A percentile compares a stretch with the other conserved stretches of the same genome.
Conservation (phyloP, 2,797 vertebrate genomes). For the Okamejei kenojei region DNA sequence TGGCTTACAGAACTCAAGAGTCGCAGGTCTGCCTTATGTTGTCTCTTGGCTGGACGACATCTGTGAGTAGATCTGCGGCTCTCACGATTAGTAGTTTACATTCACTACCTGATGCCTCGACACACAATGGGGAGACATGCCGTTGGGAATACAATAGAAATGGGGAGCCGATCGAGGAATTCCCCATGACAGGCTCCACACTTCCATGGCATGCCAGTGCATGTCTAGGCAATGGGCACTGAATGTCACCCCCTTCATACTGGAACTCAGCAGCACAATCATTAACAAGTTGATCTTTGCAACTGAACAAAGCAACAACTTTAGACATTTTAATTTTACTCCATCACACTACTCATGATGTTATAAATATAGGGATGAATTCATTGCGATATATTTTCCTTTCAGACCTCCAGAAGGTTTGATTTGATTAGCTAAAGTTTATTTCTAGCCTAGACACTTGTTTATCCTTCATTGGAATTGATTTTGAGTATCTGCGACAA, state of each 20-base stretch:
- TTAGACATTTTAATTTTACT: background rate
- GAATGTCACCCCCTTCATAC: too few relatives aligned
- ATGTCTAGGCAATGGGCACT: too few relatives aligned
- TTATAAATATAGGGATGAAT: background rate
- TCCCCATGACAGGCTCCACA: too few relatives aligned
- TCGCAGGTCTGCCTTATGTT: background rate
- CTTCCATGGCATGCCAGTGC: too few relatives aligned
- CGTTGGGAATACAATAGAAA: background rate
- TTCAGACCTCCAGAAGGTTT: background rate
- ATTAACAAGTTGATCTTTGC: background rate
- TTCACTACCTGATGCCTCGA: background rate
- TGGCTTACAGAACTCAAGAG: background rate
- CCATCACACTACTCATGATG: too few relatives aligned
- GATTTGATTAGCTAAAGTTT: background rate
- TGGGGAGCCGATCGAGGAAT: background rate
- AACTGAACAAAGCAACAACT: background rate
- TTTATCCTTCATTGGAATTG: background rate
- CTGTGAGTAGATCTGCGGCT: background rate
- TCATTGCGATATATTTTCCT: background rate
- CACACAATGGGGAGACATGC: too few relatives aligned
- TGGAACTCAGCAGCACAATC: background rate
- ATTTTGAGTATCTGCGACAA: background rate
- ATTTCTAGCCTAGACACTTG: background rate
- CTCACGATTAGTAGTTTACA: background rate
- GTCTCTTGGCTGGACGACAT: background rate